Conservation (phyloP, 2,888 invertebrate species). For the Strigamia crassipes region DNA sequence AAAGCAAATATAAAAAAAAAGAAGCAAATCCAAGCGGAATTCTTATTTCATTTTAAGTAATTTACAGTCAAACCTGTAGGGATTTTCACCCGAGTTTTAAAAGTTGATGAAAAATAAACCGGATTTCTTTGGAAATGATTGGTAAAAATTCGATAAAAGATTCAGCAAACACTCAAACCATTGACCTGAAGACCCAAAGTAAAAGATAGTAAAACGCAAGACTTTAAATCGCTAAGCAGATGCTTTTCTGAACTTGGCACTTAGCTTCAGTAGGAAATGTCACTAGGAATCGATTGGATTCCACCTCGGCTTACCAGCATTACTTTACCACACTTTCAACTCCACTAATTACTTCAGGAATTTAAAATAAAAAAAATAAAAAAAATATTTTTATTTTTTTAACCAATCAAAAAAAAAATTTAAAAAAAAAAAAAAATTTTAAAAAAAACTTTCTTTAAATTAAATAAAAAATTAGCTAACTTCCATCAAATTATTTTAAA, state of each 20-base stretch:
- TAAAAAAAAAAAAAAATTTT: too few species aligned
- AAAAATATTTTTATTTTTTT: not conserved
- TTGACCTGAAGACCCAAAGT: conserved; percentile 10
- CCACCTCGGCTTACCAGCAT: not conserved
- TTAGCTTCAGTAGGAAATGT: conserved; percentile 10
- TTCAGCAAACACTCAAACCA: conserved; percentile 10
- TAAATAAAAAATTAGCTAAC: not conserved
- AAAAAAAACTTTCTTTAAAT: not conserved
- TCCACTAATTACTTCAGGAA: not conserved
- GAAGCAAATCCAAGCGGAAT: too few species aligned
- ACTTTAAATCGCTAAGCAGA: conserved; percentile 10
- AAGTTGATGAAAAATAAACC: not conserved
- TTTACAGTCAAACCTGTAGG: not conserved
- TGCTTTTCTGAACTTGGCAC: conserved; percentile 10
- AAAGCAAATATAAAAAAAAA: not conserved
- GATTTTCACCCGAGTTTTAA: not conserved
- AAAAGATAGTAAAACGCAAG: conserved; percentile 10
- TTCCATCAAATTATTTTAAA: too few species aligned
- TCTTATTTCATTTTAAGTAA: not conserved
- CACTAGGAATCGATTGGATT: conserved; percentile 3
- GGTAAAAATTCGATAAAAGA: conserved; percentile 10
- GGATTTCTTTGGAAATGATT: conserved; percentile 4
- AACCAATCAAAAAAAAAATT: too few species aligned
- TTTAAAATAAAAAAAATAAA: not conserved
- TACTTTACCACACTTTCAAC: conserved; percentile 4